Evolutionary conservation across 2,888 invertebrate genomes (phyloP).

Genomic region (Charanyca ferruginea): DNA sequence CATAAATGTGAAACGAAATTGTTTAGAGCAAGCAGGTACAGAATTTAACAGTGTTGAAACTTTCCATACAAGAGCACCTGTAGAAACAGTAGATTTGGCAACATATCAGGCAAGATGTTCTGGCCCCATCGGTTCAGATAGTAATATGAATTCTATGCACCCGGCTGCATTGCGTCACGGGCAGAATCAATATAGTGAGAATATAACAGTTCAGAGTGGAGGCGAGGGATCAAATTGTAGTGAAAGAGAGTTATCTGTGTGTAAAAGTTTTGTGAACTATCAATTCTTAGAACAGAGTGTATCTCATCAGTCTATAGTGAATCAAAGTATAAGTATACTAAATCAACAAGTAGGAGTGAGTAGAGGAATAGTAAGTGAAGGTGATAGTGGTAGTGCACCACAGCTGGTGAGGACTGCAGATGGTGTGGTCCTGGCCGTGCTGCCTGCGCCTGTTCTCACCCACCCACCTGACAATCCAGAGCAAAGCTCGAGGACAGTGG

Average conservation of each 20-base stretch:
- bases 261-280: slow-evolving; percentile 88
- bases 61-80: slow-evolving; percentile 77
- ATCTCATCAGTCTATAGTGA: slow-evolving; percentile 89
- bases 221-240: slow-evolving; percentile 79
- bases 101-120: slow-evolving; percentile 83
- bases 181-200: slow-evolving; percentile 83
- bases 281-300: slow-evolving; percentile 90
- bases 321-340: slow-evolving; percentile 89
- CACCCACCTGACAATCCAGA: slow-evolving; percentile 77
- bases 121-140: slow-evolving; percentile 73
- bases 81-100: slow-evolving; percentile 75
- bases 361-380: slow-evolving; percentile 81
- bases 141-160: slow-evolving; percentile 81
- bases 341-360: slow-evolving; percentile 89
- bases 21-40: slow-evolving; percentile 71
- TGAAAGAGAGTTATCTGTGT: slow-evolving; percentile 82
- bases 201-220: slow-evolving; percentile 80
- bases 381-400: slow-evolving; percentile 77
- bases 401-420: slow-evolving; percentile 88
- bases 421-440: slow-evolving; percentile 87
- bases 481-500: slow-evolving; percentile 77
- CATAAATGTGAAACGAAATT: slow-evolving; percentile 76
- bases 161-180: slow-evolving; percentile 76
- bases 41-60: slow-evolving; percentile 79
- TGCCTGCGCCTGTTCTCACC: slow-evolving; percentile 78